Evolutionary conservation across 2,888 invertebrate genomes (phyloP).

Genomic region (Sphaeridia pumilis): DNA sequence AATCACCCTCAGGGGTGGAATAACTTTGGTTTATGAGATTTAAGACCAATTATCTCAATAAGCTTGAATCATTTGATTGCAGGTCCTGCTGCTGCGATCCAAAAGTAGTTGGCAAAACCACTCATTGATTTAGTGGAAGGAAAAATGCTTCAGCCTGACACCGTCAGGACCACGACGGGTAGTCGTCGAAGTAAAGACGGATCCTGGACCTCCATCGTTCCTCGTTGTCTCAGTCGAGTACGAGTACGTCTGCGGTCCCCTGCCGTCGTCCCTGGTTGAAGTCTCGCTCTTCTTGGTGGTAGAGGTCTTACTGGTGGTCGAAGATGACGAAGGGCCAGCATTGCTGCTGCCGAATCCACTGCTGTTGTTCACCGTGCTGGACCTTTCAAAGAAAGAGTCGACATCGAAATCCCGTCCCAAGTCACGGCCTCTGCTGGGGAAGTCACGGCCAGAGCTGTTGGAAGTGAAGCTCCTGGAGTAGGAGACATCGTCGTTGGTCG

Average conservation of each 20-base stretch:
- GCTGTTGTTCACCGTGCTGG: conserved; percentile 3
- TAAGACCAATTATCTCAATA: too few species aligned
- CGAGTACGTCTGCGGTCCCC: conserved; percentile 27
- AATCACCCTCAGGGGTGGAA: too few species aligned
- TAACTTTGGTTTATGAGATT: too few species aligned
- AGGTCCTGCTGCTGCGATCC: too few species aligned
- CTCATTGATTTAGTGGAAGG: conserved; percentile 33
- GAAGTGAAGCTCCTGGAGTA: conserved; percentile 17
- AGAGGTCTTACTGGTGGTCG: background rate
- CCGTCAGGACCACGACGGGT: conserved; percentile 28
- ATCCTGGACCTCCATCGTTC: conserved; percentile 23
- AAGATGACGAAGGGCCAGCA: background rate
- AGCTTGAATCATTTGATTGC: too few species aligned
- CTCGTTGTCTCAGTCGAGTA: conserved; percentile 24
- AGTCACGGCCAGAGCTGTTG: conserved; percentile 15
- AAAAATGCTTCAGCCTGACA: conserved; percentile 26
- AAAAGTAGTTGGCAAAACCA: too few species aligned
- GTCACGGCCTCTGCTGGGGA: background rate
- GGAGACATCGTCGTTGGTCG: conserved; percentile 6
- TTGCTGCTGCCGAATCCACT: conserved; percentile 22
- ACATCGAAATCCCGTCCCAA: conserved; percentile 18
- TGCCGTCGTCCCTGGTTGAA: conserved; percentile 26
- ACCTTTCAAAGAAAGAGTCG: conserved; percentile 17
- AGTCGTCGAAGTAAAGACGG: conserved; percentile 27
- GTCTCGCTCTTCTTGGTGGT: conserved; percentile 21